phyloP scores from a whole-genome alignment of 2,888 invertebrate species.

The Stenodema calcarata region DNA sequence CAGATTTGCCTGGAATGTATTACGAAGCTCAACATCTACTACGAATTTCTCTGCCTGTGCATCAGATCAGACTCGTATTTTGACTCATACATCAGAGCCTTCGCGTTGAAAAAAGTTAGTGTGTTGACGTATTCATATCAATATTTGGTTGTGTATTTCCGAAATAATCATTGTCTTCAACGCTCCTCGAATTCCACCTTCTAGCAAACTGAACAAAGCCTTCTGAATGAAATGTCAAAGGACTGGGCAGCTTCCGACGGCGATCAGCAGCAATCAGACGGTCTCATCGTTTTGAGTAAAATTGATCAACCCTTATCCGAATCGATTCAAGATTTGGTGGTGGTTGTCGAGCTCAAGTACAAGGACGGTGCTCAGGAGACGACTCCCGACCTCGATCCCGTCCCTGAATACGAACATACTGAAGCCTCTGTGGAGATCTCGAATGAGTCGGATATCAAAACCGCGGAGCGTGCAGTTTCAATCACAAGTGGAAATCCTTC shows the following conservation, averaged over 20 bases:
- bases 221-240: background rate
- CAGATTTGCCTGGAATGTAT: constrained; percentile 61
- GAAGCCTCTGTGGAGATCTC: background rate
- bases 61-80: constrained; percentile 61
- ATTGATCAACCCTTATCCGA: constrained; percentile 51
- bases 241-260: background rate
- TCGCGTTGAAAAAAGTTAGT: constrained; percentile 2
- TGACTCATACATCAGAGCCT: constrained; percentile 57
- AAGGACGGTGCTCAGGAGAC: constrained; percentile 21
- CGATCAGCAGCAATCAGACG: constrained; percentile 46
- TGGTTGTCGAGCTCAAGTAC: constrained; percentile 59
- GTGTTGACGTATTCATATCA: background rate
- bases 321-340: constrained; percentile 56
- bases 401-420: background rate
- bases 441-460: no score
- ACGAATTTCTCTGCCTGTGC: constrained; percentile 60
- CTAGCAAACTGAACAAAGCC: background rate
- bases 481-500: background rate
- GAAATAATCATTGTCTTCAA: background rate
- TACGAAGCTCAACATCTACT: constrained; percentile 61
- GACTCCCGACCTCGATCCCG: background rate
- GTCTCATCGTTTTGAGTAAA: constrained; percentile 58
- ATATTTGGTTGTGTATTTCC: no score
- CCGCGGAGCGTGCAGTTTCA: background rate
- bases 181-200: background rate